phyloP scores from a whole-genome alignment of 2,113 vertebrate genomes.

The Ochotona princeps region DNA sequence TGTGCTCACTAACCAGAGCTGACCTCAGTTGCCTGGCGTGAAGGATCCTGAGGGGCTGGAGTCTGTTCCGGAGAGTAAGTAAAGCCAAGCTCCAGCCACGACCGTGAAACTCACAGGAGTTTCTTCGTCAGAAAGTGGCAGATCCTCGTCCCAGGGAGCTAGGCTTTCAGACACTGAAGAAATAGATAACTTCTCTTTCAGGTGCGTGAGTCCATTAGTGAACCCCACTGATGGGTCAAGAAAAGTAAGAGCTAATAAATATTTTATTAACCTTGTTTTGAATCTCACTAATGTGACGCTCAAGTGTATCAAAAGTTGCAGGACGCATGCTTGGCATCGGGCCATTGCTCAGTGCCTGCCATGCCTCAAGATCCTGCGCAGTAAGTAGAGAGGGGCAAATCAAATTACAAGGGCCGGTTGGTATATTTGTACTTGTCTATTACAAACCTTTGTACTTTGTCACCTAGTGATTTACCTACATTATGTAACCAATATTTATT shows the following conservation, averaged over 20 bases:
- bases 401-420: not conserved
- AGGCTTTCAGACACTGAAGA: constrained; percentile 56
- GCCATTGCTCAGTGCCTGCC: constrained; percentile 52
- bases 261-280: constrained; percentile 93
- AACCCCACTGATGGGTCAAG: constrained; percentile 92
- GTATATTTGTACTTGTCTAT: not conserved
- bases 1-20: not conserved
- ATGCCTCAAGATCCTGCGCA: not conserved
- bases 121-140: not conserved
- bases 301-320: constrained; percentile 70
- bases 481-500: not conserved
- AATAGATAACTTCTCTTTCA: constrained; percentile 78
- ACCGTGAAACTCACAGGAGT: not conserved
- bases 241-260: constrained; percentile 94
- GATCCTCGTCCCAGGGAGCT: not conserved
- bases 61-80: accelerated
- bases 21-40: not conserved
- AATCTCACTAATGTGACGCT: constrained; percentile 90
- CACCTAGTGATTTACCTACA: not conserved
- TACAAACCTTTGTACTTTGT: not conserved
- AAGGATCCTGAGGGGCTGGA: no score
- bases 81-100: not conserved
- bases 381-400: not conserved
- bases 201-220: constrained; percentile 92
- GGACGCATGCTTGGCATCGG: constrained; percentile 62